Percentiles rank a stretch among this genome's conserved stretches.
phyloP scores from a whole-genome alignment of 2,888 invertebrate species.

The Ophioninae sp. region DNA sequence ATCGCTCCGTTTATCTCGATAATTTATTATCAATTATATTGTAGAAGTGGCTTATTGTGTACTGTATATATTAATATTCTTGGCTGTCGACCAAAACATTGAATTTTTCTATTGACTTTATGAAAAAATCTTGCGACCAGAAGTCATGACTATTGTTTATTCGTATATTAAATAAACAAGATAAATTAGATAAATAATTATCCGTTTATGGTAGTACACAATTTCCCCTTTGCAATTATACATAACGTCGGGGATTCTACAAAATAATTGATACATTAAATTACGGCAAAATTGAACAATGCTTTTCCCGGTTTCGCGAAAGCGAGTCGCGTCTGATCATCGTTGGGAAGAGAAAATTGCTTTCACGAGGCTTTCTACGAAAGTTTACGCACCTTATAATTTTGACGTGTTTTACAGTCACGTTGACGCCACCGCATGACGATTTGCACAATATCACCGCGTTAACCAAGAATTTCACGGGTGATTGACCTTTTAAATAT shows the following conservation, averaged over 20 bases:
- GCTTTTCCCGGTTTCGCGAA: conserved; percentile 6
- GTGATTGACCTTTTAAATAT: conserved; percentile 45
- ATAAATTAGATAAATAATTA: not conserved
- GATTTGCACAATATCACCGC: conserved; percentile 4
- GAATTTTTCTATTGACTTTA: not conserved
- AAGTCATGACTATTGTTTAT: not conserved
- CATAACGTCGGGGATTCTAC: not conserved
- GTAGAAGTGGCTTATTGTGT: not conserved
- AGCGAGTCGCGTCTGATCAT: not conserved
- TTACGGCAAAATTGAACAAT: not conserved
- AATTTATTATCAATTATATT: not conserved
- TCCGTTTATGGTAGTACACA: not conserved
- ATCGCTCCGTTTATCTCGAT: not conserved
- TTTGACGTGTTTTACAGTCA: conserved; percentile 13
- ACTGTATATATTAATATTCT: not conserved
- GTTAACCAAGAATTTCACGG: conserved; percentile 38
- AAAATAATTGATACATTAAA: conserved; percentile 2
- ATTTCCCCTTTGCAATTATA: not conserved
- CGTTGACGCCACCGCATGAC: conserved; percentile 25
- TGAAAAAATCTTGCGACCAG: not conserved
- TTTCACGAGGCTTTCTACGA: conserved; percentile 21
- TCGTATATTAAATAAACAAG: not conserved
- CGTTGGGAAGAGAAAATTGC: not conserved
- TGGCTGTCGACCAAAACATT: not conserved
- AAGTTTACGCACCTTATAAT: conserved; percentile 15